These are phyloP conservation scores for Yponomeuta cagnagella DNA, from an alignment of 2,888 invertebrate genomes.

Conservation along the genomic window DNA sequence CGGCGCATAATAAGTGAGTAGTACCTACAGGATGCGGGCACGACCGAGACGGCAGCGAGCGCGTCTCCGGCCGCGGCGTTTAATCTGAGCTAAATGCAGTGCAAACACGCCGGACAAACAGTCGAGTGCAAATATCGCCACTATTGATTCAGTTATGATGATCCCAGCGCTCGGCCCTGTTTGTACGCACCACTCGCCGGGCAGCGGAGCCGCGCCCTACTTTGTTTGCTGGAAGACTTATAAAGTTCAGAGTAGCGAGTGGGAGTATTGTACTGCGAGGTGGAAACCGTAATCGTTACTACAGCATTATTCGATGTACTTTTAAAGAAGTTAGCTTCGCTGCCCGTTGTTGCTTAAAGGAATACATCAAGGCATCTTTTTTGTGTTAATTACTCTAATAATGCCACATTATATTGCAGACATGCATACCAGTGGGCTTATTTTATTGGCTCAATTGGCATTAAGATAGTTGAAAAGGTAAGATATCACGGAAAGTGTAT, in stretches of 20 bases:
- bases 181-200: neutral
- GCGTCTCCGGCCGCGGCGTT: neutral
- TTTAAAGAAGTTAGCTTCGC: no score
- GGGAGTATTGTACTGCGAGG: neutral
- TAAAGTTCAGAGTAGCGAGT: neutral
- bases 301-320: no score
- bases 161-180: neutral
- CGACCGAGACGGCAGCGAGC: neutral
- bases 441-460: no score
- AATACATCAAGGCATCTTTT: no score
- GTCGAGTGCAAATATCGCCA: neutral
- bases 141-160: neutral
- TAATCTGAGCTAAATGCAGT: neutral
- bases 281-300: no score
- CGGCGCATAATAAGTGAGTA: neutral
- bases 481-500: neutral
- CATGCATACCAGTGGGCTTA: no score
- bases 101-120: conserved; percentile 2
- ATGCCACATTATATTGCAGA: no score
- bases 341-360: no score
- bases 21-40: neutral
- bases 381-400: no score
- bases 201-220: neutral
- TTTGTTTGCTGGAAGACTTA: neutral
- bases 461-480: no score